A percentile compares a stretch with the other conserved stretches of the same genome.
phyloP scores from a whole-genome alignment of 2,797 vertebrate genomes.

The Streptopelia turtur region DNA sequence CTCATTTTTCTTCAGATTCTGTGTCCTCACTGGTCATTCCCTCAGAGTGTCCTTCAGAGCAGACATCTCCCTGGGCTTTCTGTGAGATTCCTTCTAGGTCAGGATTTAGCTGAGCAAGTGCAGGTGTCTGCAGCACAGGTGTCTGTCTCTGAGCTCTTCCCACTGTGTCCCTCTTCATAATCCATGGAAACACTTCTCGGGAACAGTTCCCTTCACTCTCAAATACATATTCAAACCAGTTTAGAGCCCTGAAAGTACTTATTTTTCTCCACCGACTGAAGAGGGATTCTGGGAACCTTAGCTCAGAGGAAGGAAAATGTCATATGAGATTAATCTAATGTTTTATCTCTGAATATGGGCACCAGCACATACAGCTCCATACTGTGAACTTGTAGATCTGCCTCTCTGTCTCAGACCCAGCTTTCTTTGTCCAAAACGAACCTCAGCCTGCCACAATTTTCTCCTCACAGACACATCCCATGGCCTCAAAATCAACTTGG shows the following conservation, averaged over 20 bases:
- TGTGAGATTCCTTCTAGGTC: neutral
- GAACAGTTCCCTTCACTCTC: neutral
- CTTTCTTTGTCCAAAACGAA: neutral
- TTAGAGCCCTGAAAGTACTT: neutral
- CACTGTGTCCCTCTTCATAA: neutral
- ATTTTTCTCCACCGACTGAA: neutral
- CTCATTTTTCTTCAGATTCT: neutral
- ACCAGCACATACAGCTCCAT: neutral
- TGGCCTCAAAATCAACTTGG: neutral
- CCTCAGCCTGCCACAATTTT: neutral
- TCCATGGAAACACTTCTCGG: fast-evolving
- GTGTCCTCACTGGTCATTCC: neutral
- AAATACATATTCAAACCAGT: neutral
- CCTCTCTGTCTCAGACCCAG: neutral
- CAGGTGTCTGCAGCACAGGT: neutral
- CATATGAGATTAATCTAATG: neutral
- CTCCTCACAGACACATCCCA: neutral
- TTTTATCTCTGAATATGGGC: neutral
- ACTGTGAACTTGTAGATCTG: neutral
- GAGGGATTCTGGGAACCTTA: neutral
- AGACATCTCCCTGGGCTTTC: neutral
- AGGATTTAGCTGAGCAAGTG: neutral
- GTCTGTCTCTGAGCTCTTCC: neutral
- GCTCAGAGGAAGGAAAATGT: neutral
- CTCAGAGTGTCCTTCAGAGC: neutral